These are phyloP conservation scores for Campylomormyrus tamandua DNA, from an alignment of 2,113 vertebrate species.

Conservation along the genomic window DNA sequence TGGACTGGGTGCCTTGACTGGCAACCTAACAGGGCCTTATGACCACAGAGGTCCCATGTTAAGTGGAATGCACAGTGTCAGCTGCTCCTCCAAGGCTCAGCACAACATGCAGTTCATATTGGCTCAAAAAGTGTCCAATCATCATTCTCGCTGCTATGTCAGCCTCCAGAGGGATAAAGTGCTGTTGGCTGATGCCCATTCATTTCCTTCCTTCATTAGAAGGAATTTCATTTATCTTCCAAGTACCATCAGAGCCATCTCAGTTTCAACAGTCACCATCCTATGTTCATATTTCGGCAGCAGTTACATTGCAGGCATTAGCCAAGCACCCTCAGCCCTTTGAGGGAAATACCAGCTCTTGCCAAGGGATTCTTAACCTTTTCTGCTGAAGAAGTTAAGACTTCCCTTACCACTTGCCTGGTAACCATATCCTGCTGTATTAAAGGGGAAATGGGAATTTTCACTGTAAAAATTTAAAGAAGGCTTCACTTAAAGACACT, in stretches of 20 bases:
- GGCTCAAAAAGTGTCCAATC: neutral
- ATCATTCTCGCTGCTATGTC: neutral
- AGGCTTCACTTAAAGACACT: neutral
- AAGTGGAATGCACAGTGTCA: neutral
- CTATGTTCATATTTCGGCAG: neutral
- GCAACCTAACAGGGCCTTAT: neutral
- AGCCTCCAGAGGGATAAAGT: neutral
- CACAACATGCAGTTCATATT: neutral
- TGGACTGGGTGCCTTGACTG: neutral
- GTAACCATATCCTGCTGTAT: neutral
- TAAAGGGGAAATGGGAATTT: neutral
- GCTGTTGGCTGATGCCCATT: neutral
- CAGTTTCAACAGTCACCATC: neutral
- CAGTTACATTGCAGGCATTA: neutral
- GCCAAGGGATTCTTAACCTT: neutral
- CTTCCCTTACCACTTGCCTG: neutral
- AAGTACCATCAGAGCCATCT: neutral
- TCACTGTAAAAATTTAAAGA: neutral
- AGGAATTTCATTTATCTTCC: neutral
- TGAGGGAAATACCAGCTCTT: neutral
- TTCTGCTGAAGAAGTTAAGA: neutral
- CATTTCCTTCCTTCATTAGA: constrained; percentile 2
- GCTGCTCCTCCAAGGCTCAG: neutral
- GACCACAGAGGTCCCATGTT: neutral
- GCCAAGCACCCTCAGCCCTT: neutral